These are phyloP conservation scores for Paradoxurus hermaphroditus DNA, from an alignment of 2,113 vertebrate species.

Conservation along the genomic window DNA sequence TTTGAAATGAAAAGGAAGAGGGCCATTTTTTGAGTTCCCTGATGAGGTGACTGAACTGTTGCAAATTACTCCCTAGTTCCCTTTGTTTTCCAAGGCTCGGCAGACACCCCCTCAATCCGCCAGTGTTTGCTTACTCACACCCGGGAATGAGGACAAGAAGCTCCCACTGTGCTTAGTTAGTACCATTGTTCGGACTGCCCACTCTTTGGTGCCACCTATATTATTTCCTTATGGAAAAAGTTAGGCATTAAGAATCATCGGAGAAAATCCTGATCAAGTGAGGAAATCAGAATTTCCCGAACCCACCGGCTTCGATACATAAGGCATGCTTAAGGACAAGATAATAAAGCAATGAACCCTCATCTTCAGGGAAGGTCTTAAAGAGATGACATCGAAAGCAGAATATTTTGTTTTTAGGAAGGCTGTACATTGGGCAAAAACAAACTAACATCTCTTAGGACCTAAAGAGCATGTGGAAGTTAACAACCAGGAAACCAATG, in stretches of 20 bases:
- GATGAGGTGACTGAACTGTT: neutral
- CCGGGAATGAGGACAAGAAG: neutral
- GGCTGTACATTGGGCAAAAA: neutral
- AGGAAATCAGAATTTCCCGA: neutral
- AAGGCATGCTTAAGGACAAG: neutral
- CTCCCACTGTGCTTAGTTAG: neutral
- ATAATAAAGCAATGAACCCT: neutral
- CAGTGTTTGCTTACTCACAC: neutral
- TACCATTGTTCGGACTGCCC: neutral
- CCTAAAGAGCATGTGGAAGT: neutral
- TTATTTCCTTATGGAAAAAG: neutral
- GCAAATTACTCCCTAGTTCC: neutral
- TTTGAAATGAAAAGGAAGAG: neutral
- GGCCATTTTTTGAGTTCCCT: neutral
- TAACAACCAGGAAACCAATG: neutral
- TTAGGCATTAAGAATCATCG: neutral
- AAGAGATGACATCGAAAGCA: neutral
- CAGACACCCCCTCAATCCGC: neutral
- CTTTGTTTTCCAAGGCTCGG: neutral
- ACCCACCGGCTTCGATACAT: neutral
- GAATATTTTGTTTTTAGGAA: neutral
- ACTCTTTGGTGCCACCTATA: neutral
- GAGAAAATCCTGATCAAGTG: neutral
- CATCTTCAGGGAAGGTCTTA: neutral
- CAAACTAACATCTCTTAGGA: neutral